These are phyloP conservation scores for Eulemur albifrons DNA, from an alignment of 2,797 vertebrate species.

Conservation along the genomic window DNA sequence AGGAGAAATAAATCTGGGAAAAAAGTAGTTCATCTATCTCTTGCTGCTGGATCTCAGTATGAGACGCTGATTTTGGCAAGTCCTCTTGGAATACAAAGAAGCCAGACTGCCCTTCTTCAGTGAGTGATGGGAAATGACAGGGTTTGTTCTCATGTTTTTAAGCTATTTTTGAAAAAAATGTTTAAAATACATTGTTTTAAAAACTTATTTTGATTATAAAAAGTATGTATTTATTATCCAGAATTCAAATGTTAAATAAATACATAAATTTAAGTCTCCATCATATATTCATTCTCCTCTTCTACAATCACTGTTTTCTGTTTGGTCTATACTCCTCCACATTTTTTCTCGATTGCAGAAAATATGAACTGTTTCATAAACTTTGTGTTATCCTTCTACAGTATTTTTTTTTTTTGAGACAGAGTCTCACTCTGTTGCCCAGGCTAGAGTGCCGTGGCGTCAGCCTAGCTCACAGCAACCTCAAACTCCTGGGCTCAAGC, in stretches of 20 bases:
- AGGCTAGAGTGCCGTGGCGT: too few relatives aligned
- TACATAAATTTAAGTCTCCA: not conserved
- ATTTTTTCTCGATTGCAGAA: constrained; percentile 44
- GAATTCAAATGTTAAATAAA: constrained; percentile 19
- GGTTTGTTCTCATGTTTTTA: not conserved
- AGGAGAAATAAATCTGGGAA: not conserved
- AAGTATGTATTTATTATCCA: constrained; percentile 22
- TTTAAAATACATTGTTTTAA: not conserved
- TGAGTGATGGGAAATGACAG: not conserved
- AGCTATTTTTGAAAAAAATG: not conserved
- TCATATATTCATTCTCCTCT: not conserved
- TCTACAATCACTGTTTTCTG: constrained; percentile 17
- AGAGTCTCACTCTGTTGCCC: too few relatives aligned
- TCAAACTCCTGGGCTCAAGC: too few relatives aligned
- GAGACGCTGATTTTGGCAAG: not conserved
- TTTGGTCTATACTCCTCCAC: not conserved
- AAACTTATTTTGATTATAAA: not conserved
- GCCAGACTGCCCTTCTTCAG: not conserved
- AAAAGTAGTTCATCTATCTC: not conserved
- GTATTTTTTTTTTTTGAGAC: not conserved
- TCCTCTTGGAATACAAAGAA: not conserved
- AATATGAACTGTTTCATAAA: constrained; percentile 15
- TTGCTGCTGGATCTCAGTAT: not conserved
- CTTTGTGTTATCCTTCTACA: not conserved
- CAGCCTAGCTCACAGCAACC: too few relatives aligned